Evolutionary conservation across 2,888 invertebrate genomes (phyloP), one percentile per base, ranked within the genome.

Genomic region (Willowsia nigromaculata): DNA sequence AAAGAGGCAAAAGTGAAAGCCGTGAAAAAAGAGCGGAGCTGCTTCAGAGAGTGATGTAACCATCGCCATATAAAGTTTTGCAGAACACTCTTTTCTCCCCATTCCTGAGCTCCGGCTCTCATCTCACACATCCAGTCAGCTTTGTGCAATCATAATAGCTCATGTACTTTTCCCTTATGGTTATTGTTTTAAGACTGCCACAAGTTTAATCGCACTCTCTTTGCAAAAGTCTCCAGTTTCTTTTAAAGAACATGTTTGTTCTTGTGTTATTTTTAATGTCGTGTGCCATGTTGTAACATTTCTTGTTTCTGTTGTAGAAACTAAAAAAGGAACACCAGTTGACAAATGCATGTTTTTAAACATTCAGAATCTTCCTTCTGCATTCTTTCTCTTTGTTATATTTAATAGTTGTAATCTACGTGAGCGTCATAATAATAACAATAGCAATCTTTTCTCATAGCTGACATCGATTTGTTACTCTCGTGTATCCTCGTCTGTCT

Each of bases 21-120:
- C 33, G 37, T 53, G 53, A 56, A 56, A 11, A 30, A 30, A 56
- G 27, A 47, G n/a, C 47, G 9, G 37, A 33, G 47, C 53, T 9
- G 50, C 18, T 30, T 33, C 4, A 22, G 18, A 53, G 33, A 62
- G 22, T 43, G 40, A n/a, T n/a, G n/a, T n/a, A n/a, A n/a, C n/a
- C n/a, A n/a, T 27, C 30, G 27, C 43, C 30, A 84, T 84, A 84
- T 84, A 84, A 74, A 84, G 15, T 40, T 56, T 22, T 37, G 68
- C 5, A 15, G 4, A 25, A 27, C 25, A 25, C 74, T 56, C 27
- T 18, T 40, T 74, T 84, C 74, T 74, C 43, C 40, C 71, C 84
- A 84, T 84, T 84, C 84, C 30, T 71, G 74, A 56, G 84, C 84
- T 71, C 53, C 71, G 43, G 84, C 84, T 84, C 84, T 43, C 5